Base-by-base conservation (phyloP, 2,888 invertebrate genomes). In the Volucella inanis region DNA sequence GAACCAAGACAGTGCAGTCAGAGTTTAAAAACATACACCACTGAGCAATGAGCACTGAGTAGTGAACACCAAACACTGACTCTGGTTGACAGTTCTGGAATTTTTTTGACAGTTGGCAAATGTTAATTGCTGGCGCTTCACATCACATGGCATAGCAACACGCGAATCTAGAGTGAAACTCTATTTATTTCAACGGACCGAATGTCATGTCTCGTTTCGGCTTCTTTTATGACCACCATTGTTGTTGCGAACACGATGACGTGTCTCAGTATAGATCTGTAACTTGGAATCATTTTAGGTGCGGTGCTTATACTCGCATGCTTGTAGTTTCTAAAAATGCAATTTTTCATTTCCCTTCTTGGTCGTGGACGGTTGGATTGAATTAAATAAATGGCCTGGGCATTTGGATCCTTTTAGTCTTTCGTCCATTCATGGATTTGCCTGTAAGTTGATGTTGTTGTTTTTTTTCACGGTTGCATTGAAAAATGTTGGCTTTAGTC, bases 61-160 rank as follows among this genome's bases (percentile, higher is more conserved):
- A 31, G 31, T 31, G 31, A 31, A 31, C 31, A 31, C 31, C 31
- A 31, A 55, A 49, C 6, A 14, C 45, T 68, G 55, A 50, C 62
- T 18, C 43, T 64, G 41, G 65, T 47, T 78, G 80, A 55, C 39
- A 64, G 70, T 67, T 54, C 41, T 68, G 85, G 76, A 81, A 81
- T 85, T 85, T 31, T 31, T 31, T 81, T 85, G 85, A 85, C 85
- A 85, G 81, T 81, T 85, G 81, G 85, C 81, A 62, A 85, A 85
- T 85, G 85, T 85, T 85, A 85, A 85, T 81, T 85, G 81, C 85
- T 85, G 85, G 85, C 81, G 85, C 85, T 85, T 72, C 67, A 47
- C 68, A 31, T 31, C 31, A 47, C 52, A 59, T 18, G 45, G 11
- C 45, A 67, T 9, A 10, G 59, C 59, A 43, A 80, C 43, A 55